Percentiles rank a stretch among this genome's conserved stretches.
Conservation (phyloP, 2,797 vertebrate genomes). For the Otus scops region DNA sequence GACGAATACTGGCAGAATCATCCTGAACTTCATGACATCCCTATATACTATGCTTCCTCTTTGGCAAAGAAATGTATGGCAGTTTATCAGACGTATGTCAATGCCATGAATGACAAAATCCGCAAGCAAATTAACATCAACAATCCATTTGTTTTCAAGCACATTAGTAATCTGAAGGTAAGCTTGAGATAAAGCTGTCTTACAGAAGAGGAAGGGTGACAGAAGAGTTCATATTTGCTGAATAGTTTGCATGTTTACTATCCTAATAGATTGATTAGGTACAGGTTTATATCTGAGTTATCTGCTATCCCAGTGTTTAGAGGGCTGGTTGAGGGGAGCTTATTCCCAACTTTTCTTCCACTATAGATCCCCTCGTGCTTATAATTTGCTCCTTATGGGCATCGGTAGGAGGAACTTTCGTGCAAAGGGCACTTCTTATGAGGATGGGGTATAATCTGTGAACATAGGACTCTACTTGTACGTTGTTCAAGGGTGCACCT, state of each 20-base stretch:
- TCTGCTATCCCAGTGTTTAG: background rate
- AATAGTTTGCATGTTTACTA: background rate
- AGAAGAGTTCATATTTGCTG: background rate
- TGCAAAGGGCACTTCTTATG: background rate
- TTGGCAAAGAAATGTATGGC: slow-evolving; percentile 98
- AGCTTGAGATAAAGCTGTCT: background rate
- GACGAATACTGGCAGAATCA: slow-evolving; percentile 98
- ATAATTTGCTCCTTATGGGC: background rate
- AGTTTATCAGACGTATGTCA: slow-evolving; percentile 96
- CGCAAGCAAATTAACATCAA: slow-evolving; percentile 98
- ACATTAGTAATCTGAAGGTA: slow-evolving; percentile 98
- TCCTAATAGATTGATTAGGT: background rate
- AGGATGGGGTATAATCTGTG: background rate
- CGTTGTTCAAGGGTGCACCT: background rate
- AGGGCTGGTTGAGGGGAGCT: background rate
- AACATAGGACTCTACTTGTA: background rate
- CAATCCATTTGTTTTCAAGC: slow-evolving; percentile 98
- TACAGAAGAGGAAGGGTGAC: background rate
- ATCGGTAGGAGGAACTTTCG: background rate
- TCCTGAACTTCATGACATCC: slow-evolving; percentile 93
- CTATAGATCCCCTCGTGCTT: background rate
- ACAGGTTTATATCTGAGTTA: background rate
- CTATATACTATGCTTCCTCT: slow-evolving; percentile 96
- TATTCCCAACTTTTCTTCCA: background rate
- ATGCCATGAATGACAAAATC: slow-evolving; percentile 99